Percentiles rank a stretch among this genome's conserved stretches.
phyloP scores from a whole-genome alignment of 2,797 vertebrate genomes.

The Todus mexicanus region DNA sequence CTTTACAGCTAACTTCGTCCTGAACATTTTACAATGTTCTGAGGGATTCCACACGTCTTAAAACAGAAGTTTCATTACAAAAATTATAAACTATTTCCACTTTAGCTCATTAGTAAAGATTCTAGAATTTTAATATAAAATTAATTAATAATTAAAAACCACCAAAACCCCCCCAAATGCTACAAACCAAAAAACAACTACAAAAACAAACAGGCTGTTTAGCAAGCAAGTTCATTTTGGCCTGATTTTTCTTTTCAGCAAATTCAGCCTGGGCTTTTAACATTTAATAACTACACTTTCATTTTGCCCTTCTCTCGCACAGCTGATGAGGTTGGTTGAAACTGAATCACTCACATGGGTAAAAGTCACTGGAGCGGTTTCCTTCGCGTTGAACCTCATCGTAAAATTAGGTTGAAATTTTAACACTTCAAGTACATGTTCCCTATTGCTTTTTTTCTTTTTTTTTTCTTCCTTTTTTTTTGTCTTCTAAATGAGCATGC shows the following conservation, averaged over 20 bases:
- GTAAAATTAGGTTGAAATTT: neutral
- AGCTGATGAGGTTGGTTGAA: neutral
- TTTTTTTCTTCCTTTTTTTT: too few species aligned
- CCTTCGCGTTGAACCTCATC: neutral
- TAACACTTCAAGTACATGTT: neutral
- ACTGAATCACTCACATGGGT: accelerated
- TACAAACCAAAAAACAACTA: too few species aligned
- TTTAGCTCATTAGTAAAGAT: neutral
- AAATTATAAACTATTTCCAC: neutral
- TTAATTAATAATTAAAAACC: neutral
- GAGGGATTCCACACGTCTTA: neutral
- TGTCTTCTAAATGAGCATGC: accelerated
- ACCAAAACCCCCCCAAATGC: too few species aligned
- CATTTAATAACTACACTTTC: neutral
- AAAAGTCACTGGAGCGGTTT: neutral
- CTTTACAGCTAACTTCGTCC: neutral
- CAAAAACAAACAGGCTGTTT: neutral
- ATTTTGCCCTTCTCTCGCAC: neutral
- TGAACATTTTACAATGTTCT: neutral
- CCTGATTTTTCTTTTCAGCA: neutral
- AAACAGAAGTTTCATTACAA: neutral
- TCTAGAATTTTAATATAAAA: neutral
- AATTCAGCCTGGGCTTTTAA: neutral
- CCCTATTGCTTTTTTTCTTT: neutral
- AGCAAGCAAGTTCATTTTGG: neutral